These are phyloP conservation scores for Cerastis leucographa DNA, from an alignment of 2,888 invertebrate species.

Conservation along the genomic window DNA sequence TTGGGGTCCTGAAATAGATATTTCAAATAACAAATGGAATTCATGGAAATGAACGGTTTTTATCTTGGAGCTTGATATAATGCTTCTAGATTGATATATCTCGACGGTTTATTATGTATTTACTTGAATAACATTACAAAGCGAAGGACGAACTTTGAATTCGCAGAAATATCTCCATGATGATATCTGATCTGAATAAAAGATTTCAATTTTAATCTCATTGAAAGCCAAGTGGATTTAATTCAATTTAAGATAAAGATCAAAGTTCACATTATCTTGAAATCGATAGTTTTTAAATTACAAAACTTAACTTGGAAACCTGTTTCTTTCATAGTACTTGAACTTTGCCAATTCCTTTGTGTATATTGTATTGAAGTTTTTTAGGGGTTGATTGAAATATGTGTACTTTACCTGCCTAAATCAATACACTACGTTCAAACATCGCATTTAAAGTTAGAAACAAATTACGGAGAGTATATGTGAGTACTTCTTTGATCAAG, in stretches of 20 bases:
- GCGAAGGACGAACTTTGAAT: neutral
- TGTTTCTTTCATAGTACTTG: constrained; percentile 23
- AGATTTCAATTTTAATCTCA: constrained; percentile 36
- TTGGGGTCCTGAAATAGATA: constrained; percentile 14
- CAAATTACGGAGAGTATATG: constrained; percentile 14
- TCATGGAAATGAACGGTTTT: constrained; percentile 8
- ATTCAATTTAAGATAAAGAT: constrained; percentile 47
- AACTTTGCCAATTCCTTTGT: constrained; percentile 43
- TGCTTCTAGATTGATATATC: neutral
- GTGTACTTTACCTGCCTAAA: constrained; percentile 35
- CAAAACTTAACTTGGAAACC: constrained; percentile 25
- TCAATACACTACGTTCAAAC: constrained; percentile 49
- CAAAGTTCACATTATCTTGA: constrained; percentile 34
- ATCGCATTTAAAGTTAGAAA: constrained; percentile 35
- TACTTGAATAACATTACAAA: constrained; percentile 7
- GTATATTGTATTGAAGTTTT: constrained; percentile 50
- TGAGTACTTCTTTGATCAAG: constrained; percentile 15
- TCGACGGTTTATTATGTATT: neutral
- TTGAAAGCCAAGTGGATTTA: constrained; percentile 22
- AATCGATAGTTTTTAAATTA: constrained; percentile 45
- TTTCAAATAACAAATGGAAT: too few species aligned
- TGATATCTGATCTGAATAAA: constrained; percentile 47
- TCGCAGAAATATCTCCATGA: neutral
- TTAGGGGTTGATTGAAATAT: constrained; percentile 37
- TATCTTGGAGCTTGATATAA: neutral